Base-by-base conservation (phyloP, 2,888 invertebrate genomes). In the Ernsta delagoae region DNA sequence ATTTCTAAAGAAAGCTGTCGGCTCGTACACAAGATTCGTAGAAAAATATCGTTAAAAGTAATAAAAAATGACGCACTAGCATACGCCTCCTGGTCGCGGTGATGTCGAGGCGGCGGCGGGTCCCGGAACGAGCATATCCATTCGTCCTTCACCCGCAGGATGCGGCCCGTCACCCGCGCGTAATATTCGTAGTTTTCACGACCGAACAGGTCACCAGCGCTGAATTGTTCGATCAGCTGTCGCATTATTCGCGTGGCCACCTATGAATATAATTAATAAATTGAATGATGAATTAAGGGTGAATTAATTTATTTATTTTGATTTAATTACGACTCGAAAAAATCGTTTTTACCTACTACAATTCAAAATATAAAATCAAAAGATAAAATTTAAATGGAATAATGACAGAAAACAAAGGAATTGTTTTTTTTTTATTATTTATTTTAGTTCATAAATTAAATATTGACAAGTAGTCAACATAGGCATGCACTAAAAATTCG, bases 171-270 rank as follows among this genome's bases (percentile, higher is more conserved):
- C 70, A 98, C 98, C 50, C 98, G 95, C 36, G 98, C 98, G 90
- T 99, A 99, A 88, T 97, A 99, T 90, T 98, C 98, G 87, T 99
- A 99, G 90, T 98, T 98, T 72, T 97, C 97, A 62, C 97, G 95
- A 1, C 99, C 99, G 88, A 99, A 99, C 77, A 99, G 94, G 88
- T 99, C 98, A 73, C 98, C 97, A 45, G 98, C 97, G 70, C 99
- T 98, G 94, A 99, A 99, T 92, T 98, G 98, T 88, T 99, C 98
- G 80, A 99, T 99, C 88, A 99, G 95, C 86, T 98, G 97, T 83
- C 98, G 98, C 97, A 99, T 98, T 75, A 99, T 98, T 80, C 97
- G 96, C 45, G 99, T 98, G 75, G 99, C 99, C 84, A 98, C 97
- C 97, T 98, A 48, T n/a, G 31, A 59, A 41, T 11, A 16, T 5